Percentiles rank a stretch among this genome's conserved stretches.
phyloP scores from a whole-genome alignment of 2,888 invertebrate species.

The Augiades crinisus region DNA sequence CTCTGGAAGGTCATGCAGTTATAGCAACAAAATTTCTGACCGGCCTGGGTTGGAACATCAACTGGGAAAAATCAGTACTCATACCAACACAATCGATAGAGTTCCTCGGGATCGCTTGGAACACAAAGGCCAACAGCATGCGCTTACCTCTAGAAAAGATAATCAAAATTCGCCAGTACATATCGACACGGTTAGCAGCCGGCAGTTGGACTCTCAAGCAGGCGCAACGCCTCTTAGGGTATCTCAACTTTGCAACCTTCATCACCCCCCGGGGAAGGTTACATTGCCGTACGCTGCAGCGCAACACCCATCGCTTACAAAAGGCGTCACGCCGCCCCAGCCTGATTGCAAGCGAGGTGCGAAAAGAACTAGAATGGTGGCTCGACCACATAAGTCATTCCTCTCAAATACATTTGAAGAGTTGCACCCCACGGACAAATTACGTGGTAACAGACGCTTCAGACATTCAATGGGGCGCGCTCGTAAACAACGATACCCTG shows the following conservation, averaged over 20 bases:
- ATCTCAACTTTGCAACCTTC: conserved; percentile 32
- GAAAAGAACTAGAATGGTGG: conserved; percentile 26
- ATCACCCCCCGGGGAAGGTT: conserved; percentile 29
- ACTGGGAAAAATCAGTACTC: conserved; percentile 10
- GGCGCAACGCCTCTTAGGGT: conserved; percentile 30
- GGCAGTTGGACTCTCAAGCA: conserved; percentile 27
- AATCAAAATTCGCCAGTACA: neutral
- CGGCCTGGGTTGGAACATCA: conserved; percentile 21
- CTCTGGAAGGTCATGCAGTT: too few species aligned
- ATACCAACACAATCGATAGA: conserved; percentile 16
- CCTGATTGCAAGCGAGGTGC: conserved; percentile 9
- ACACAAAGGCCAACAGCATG: conserved; percentile 24
- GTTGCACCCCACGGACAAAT: neutral
- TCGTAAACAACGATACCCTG: conserved; percentile 19
- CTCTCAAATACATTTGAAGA: neutral
- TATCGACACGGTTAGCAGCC: neutral
- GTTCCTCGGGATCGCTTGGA: conserved; percentile 27
- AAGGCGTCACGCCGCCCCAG: neutral
- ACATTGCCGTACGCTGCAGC: conserved; percentile 29
- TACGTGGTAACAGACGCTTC: conserved; percentile 22
- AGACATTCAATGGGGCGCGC: conserved; percentile 20
- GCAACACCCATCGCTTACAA: conserved; percentile 4
- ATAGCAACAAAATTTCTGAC: too few species aligned
- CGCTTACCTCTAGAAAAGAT: conserved; percentile 20
- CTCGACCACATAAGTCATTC: conserved; percentile 3